These are phyloP conservation scores for Calameuta pallipes DNA, from an alignment of 2,888 invertebrate species.

Conservation along the genomic window DNA sequence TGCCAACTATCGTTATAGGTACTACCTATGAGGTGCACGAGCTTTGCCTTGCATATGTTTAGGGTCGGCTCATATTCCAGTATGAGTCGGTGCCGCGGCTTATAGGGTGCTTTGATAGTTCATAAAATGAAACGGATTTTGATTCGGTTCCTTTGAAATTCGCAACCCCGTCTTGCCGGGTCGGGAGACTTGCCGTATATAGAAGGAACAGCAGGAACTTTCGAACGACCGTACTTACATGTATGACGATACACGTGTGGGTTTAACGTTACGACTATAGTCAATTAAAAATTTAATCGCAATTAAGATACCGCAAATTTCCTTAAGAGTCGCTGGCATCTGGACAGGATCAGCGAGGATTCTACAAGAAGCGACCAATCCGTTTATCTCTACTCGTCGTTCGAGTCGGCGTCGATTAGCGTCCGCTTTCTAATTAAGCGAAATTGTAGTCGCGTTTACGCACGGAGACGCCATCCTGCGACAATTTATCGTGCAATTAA, in stretches of 20 bases:
- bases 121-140: conserved; percentile 56
- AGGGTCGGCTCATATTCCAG: conserved; percentile 42
- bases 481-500: conserved; percentile 52
- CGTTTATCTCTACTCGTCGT: neutral
- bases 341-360: neutral
- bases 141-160: conserved; percentile 58
- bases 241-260: neutral
- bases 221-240: neutral
- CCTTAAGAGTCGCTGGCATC: neutral
- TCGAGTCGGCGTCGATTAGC: neutral
- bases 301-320: neutral
- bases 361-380: neutral
- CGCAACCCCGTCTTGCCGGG: conserved; percentile 28
- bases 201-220: neutral
- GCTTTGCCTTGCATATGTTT: conserved; percentile 5
- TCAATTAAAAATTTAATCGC: neutral
- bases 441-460: neutral
- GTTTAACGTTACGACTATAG: neutral
- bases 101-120: conserved; percentile 49
- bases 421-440: neutral
- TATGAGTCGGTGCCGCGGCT: conserved; percentile 40
- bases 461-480: conserved; percentile 3
- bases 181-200: neutral
- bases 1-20: neutral
- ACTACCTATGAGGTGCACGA: neutral